Percentiles rank a stretch among this genome's conserved stretches.
phyloP scores from a whole-genome alignment of 2,888 invertebrate species.

The Euclidia mi region DNA sequence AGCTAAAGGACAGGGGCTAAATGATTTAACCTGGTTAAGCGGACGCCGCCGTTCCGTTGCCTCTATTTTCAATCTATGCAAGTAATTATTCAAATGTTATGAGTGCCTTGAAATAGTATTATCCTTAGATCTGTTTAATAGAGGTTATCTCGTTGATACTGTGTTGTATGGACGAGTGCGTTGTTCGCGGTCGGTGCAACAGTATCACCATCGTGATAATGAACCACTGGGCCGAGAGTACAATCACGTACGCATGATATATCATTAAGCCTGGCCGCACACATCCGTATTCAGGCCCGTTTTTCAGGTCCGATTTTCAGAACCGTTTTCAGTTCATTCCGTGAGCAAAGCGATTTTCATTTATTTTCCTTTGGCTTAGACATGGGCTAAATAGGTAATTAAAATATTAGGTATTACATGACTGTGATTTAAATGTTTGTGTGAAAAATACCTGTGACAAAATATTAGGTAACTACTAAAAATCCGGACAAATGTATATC shows the following conservation, averaged over 20 bases:
- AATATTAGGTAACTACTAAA: no score
- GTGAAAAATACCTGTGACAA: no score
- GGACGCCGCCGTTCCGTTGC: conserved; percentile 26
- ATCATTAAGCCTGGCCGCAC: no score
- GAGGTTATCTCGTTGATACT: conserved; percentile 29
- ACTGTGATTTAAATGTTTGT: no score
- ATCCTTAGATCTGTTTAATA: conserved; percentile 27
- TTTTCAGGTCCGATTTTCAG: no score
- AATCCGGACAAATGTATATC: no score
- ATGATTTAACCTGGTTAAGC: conserved; percentile 34
- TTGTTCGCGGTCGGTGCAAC: conserved; percentile 36
- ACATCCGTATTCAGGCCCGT: no score
- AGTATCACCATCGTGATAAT: conserved; percentile 43
- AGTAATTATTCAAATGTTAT: conserved; percentile 52
- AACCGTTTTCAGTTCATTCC: no score
- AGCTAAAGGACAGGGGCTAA: conserved; percentile 30
- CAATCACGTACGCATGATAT: conserved; percentile 41
- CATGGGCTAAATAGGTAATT: no score
- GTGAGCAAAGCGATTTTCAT: no score
- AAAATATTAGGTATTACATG: no score
- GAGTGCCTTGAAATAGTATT: conserved; percentile 38
- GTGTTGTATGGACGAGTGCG: conserved; percentile 16
- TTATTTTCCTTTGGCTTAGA: no score
- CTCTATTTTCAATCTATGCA: conserved; percentile 38
- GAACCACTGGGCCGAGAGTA: conserved; percentile 64